Conservation (phyloP, 1,140 invertebrate species). For the Panagrolaimus sp. region DNA sequence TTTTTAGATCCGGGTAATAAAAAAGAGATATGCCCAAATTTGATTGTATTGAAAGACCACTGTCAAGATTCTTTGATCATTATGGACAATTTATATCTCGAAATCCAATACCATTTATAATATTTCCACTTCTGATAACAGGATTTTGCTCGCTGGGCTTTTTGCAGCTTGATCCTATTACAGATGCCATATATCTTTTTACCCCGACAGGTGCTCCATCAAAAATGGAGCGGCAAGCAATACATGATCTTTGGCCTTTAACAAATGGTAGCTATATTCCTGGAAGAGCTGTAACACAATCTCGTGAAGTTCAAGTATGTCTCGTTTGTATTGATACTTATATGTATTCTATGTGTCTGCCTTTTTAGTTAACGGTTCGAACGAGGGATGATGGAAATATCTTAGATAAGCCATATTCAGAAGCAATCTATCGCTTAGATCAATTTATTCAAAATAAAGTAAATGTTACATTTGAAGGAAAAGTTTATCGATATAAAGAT, state of each 20-base stretch:
- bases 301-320: slow-evolving; percentile 53
- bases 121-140: slow-evolving; percentile 52
- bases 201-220: slow-evolving; percentile 24
- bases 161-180: slow-evolving; percentile 46
- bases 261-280: slow-evolving; percentile 51
- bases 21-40: slow-evolving; percentile 40
- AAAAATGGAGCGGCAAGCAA: slow-evolving; percentile 47
- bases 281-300: slow-evolving; percentile 55
- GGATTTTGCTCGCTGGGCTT: slow-evolving; percentile 34
- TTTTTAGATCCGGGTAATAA: too few species aligned
- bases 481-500: slow-evolving; percentile 46
- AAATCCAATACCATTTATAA: slow-evolving; percentile 50
- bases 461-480: slow-evolving; percentile 40
- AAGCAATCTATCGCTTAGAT: slow-evolving; percentile 47
- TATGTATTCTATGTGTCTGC: too few species aligned
- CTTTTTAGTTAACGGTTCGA: slow-evolving; percentile 48
- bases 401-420: slow-evolving; percentile 48
- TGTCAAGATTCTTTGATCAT: slow-evolving; percentile 46
- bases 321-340: too few species aligned
- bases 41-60: slow-evolving; percentile 49
- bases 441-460: slow-evolving; percentile 47
- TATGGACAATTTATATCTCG: slow-evolving; percentile 47
- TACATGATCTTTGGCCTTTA: slow-evolving; percentile 55
- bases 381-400: slow-evolving; percentile 52
- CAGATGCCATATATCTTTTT: slow-evolving; percentile 50